Conservation (phyloP, 2,113 vertebrate genomes). For the Xiphorhynchus elegans region DNA sequence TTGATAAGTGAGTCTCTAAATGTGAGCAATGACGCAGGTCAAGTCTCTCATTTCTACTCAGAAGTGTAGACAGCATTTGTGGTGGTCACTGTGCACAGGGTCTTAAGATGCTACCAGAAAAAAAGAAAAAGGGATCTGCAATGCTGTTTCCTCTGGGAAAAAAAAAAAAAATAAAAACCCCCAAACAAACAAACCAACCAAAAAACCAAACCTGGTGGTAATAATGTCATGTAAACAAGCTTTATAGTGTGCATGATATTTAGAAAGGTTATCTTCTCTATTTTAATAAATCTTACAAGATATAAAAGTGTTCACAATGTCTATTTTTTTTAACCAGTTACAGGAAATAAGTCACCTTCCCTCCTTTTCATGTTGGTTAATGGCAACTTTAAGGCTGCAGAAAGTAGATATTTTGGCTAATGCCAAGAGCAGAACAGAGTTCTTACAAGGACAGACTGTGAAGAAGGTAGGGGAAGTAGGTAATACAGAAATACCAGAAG, state of each 20-base stretch:
- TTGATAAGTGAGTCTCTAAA: slow-evolving; percentile 31
- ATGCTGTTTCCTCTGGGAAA: background rate
- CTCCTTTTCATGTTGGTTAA: background rate
- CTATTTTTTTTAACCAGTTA: background rate
- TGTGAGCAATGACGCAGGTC: background rate
- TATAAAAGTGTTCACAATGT: background rate
- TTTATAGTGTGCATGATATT: background rate
- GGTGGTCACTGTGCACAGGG: background rate
- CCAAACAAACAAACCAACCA: too few relatives aligned
- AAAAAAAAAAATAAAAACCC: background rate
- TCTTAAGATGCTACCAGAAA: background rate
- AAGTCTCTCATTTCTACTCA: slow-evolving; percentile 20
- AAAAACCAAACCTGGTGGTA: background rate
- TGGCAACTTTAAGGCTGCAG: background rate
- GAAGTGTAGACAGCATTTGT: background rate
- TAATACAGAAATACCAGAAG: slow-evolving; percentile 15
- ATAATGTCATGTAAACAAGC: background rate
- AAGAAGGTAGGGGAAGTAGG: background rate
- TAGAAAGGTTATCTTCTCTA: background rate
- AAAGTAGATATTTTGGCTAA: background rate
- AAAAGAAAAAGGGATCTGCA: background rate
- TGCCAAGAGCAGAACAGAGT: background rate
- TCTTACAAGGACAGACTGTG: background rate
- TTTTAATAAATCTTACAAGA: background rate
- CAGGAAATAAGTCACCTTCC: background rate